phyloP scores from a whole-genome alignment of 2,797 vertebrate genomes.

The Acrossocheilus wenchowensis region DNA sequence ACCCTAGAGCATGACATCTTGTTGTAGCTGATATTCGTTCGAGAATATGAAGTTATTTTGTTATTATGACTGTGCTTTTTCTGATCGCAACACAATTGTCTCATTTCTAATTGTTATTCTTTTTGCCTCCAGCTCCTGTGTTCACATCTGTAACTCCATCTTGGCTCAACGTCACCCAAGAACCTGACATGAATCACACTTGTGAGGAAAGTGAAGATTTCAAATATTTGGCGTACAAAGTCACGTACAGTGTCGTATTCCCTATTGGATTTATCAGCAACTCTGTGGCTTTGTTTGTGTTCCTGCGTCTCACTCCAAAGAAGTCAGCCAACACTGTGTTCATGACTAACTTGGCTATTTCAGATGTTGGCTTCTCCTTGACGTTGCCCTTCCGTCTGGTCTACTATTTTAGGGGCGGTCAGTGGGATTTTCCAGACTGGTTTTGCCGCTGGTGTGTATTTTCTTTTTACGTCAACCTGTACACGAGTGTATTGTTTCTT shows the following conservation, averaged over 20 bases:
- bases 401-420: conserved; percentile 67
- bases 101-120: not conserved
- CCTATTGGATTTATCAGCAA: conserved; percentile 72
- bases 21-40: not conserved
- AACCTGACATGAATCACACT: conserved; percentile 1
- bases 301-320: conserved; percentile 60
- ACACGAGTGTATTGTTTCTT: conserved; percentile 79
- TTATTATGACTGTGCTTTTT: no score
- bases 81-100: not conserved
- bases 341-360: conserved; percentile 77
- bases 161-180: not conserved
- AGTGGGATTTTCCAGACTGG: conserved; percentile 74
- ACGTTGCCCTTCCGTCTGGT: conserved; percentile 75
- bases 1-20: not conserved
- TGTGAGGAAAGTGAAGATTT: conserved; percentile 54
- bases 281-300: conserved; percentile 65
- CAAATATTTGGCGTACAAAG: conserved; percentile 70
- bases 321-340: conserved; percentile 67
- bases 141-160: not conserved
- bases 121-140: conserved; percentile 28
- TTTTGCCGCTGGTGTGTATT: conserved; percentile 74
- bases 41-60: not conserved
- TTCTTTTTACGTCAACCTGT: conserved; percentile 77
- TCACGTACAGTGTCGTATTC: conserved; percentile 70
- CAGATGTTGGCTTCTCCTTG: conserved; percentile 74